Conservation (phyloP, 2,797 vertebrate genomes). For the Channallabes apus region DNA sequence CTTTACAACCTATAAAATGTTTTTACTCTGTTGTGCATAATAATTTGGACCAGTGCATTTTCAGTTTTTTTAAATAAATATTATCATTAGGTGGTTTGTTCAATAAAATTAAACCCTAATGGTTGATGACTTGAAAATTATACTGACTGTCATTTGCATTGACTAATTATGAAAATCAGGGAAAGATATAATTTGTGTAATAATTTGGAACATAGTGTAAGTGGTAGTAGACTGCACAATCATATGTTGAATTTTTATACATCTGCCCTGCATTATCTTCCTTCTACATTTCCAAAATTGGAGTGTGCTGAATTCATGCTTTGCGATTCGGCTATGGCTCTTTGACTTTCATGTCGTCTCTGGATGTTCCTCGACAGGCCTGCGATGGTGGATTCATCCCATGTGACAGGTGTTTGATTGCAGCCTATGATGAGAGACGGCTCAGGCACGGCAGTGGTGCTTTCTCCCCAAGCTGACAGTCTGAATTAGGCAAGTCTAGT, state of each 20-base stretch:
- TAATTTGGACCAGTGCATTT: too few relatives aligned
- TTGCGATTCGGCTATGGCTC: conserved; percentile 57
- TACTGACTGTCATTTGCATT: too few relatives aligned
- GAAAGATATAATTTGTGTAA: too few relatives aligned
- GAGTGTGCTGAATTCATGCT: neutral
- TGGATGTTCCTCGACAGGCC: conserved; percentile 71
- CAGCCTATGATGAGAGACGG: conserved; percentile 77
- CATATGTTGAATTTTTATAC: neutral
- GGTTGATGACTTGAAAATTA: too few relatives aligned
- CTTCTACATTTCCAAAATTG: conserved; percentile 2
- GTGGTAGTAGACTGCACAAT: neutral
- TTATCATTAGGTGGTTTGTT: too few relatives aligned
- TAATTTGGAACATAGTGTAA: too few relatives aligned
- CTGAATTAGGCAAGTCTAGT: conserved; percentile 68
- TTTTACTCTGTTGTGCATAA: too few relatives aligned
- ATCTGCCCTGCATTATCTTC: neutral
- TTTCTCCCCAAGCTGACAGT: conserved; percentile 74
- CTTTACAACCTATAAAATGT: too few relatives aligned
- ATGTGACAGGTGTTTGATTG: conserved; percentile 78
- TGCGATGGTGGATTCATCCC: conserved; percentile 74
- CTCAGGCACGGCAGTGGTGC: conserved; percentile 67
- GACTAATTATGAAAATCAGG: too few relatives aligned
- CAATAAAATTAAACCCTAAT: too few relatives aligned
- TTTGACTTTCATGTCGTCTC: conserved; percentile 67
- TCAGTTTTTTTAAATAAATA: too few relatives aligned